Conservation (phyloP, 2,797 vertebrate species). For the Aphelocoma californica region DNA sequence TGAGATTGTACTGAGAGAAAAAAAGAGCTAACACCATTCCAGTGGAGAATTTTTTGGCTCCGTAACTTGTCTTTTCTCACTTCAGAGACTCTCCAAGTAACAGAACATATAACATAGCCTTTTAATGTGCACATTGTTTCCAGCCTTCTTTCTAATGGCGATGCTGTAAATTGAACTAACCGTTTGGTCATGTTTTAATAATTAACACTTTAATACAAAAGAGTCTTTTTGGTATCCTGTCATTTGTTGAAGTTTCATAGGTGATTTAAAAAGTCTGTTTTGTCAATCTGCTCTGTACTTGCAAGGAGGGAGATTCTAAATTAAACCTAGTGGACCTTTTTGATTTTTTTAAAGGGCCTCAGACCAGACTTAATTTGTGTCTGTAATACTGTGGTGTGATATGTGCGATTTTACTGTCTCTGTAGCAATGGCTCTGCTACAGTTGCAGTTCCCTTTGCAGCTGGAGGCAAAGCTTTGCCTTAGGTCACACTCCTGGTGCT, state of each 20-base stretch:
- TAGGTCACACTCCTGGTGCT: background rate
- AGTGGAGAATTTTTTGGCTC: constrained; percentile 45
- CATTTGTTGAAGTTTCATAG: constrained; percentile 30
- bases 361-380: constrained; percentile 1
- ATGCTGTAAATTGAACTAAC: constrained; percentile 58
- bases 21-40: background rate
- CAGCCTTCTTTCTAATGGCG: constrained; percentile 18
- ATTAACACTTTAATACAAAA: constrained; percentile 59
- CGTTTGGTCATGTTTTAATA: constrained; percentile 41
- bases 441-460: background rate
- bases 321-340: constrained; percentile 19
- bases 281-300: constrained; percentile 29
- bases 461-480: background rate
- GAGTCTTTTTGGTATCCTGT: constrained; percentile 45
- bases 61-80: constrained; percentile 6
- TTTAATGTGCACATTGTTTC: constrained; percentile 51
- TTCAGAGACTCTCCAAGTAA: constrained; percentile 54
- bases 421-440: background rate
- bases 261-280: constrained; percentile 55
- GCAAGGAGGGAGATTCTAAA: constrained; percentile 37
- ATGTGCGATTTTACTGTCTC: background rate
- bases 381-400: background rate
- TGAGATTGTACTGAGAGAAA: background rate
- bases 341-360: background rate
- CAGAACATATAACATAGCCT: constrained; percentile 46